Conservation (phyloP, 2,113 vertebrate species). For the Brienomyrus longianalis region DNA sequence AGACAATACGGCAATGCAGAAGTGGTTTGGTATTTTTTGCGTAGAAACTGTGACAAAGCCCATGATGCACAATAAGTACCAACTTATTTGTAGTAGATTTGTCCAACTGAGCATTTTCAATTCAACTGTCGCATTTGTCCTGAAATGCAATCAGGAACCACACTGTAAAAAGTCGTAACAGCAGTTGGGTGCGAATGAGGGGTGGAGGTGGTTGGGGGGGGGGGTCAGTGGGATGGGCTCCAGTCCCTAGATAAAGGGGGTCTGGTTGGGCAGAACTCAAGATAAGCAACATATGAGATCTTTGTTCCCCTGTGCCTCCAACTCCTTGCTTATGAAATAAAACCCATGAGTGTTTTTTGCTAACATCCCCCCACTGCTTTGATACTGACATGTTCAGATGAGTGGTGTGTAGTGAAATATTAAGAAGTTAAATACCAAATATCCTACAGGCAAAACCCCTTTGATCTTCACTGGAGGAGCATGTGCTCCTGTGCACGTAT, state of each 20-base stretch:
- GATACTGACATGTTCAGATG: neutral
- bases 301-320: neutral
- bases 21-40: neutral
- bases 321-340: neutral
- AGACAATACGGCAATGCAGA: neutral
- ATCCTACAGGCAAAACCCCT: neutral
- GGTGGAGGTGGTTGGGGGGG: neutral
- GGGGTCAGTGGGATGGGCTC: constrained; percentile 7
- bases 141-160: neutral
- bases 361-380: neutral
- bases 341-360: neutral
- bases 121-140: neutral
- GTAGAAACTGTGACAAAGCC: neutral
- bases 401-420: neutral
- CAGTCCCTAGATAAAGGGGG: constrained; percentile 44
- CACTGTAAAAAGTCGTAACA: neutral
- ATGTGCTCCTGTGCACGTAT: neutral
- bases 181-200: neutral
- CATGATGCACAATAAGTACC: neutral
- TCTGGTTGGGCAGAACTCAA: constrained; percentile 45
- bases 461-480: neutral
- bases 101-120: neutral
- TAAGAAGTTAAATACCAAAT: neutral
- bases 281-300: constrained; percentile 56
- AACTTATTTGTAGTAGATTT: neutral